Percentiles rank a stretch among this genome's conserved stretches.
Conservation (phyloP, 2,113 vertebrate species). For the Brachypteracias leptosomus region DNA sequence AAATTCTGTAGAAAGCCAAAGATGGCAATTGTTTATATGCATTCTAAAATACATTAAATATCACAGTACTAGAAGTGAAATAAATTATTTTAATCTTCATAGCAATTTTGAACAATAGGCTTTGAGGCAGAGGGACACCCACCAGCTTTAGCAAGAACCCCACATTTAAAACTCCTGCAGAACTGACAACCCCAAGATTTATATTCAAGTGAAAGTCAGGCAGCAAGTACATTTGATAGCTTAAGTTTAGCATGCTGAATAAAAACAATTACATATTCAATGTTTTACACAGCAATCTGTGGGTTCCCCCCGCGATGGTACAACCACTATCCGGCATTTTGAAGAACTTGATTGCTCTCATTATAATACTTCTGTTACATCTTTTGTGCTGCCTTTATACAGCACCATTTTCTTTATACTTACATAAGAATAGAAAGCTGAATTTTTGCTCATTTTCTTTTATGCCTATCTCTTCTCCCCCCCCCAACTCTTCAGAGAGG, state of each 20-base stretch:
- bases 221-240: neutral
- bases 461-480: neutral
- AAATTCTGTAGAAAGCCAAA: neutral
- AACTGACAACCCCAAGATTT: neutral
- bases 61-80: neutral
- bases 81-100: neutral
- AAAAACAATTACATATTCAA: neutral
- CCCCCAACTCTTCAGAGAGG: neutral
- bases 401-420: neutral
- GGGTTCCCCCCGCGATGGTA: neutral
- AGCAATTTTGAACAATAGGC: neutral
- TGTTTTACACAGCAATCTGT: neutral
- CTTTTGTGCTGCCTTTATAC: neutral
- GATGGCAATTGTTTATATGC: neutral
- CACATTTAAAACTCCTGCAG: neutral
- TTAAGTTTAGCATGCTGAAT: neutral
- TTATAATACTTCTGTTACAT: neutral
- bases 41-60: neutral
- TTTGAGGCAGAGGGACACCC: neutral
- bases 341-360: slow-evolving; percentile 3
- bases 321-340: neutral
- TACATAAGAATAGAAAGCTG: neutral
- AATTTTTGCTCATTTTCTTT: slow-evolving; percentile 17
- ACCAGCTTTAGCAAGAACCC: neutral
- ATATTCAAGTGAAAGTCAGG: neutral